These are phyloP conservation scores for Ivindomyrus marchei DNA, from an alignment of 2,113 vertebrate genomes.

Conservation along the genomic window DNA sequence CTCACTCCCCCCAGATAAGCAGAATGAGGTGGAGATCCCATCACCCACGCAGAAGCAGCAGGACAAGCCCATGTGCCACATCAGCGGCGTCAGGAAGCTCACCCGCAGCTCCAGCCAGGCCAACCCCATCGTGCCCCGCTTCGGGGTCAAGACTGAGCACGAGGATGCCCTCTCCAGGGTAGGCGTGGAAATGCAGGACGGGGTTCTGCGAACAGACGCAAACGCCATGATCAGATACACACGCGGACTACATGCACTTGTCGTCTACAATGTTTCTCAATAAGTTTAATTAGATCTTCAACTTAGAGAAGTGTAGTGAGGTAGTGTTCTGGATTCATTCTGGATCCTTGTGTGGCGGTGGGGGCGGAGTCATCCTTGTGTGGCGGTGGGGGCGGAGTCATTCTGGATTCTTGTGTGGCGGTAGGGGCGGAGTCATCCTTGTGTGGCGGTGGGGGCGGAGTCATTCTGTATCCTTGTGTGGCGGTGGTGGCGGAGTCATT, in stretches of 20 bases:
- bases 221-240: background rate
- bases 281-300: background rate
- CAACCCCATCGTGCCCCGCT: slow-evolving; percentile 69
- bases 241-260: background rate
- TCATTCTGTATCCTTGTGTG: background rate
- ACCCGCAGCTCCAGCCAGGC: slow-evolving; percentile 71
- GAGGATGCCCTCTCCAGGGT: slow-evolving; percentile 79
- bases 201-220: background rate
- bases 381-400: background rate
- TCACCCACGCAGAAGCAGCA: slow-evolving; percentile 73
- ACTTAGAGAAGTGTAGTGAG: background rate
- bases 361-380: background rate
- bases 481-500: background rate
- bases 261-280: background rate
- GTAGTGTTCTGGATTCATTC: background rate
- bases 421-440: background rate
- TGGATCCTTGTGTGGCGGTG: too few relatives aligned
- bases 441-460: background rate
- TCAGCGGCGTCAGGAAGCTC: slow-evolving; percentile 80
- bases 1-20: slow-evolving; percentile 66
- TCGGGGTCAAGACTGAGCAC: slow-evolving; percentile 80
- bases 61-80: slow-evolving; percentile 85
- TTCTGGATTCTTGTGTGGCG: background rate
- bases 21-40: slow-evolving; percentile 85
- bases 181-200: background rate